Evolutionary conservation across 2,888 invertebrate species (phyloP), one percentile per base, ranked within the genome.

Genomic region (Ophraella communa): DNA sequence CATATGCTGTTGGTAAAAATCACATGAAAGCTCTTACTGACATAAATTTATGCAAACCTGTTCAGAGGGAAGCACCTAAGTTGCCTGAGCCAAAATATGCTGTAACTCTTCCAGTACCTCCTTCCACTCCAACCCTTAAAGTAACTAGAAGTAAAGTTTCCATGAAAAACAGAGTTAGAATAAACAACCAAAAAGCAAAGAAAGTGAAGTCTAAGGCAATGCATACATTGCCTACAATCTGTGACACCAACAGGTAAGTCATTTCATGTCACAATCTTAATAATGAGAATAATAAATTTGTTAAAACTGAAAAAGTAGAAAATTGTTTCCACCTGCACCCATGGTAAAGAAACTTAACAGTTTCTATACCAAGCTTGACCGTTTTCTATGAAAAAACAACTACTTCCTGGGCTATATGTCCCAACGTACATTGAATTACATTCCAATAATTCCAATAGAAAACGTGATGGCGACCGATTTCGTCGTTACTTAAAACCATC

Each of bases 131-230:
- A 23, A 33, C 61, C 24, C n/a, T 67, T 7, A 72, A 69, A 60
- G 47, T 24, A 42, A 42, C 56, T 42, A 71, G 66, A 56, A 70
- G 67, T 62, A 75, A 69, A 49, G 63, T 74, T 62, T 65, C 69
- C 5, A 42, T 74, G 14, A 74, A 72, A 64, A 70, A 62, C 8
- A 69, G 62, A 64, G 57, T 57, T 14, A 73, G 66, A 62, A 21
- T 35, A 21, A 69, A 54, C 51, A 45, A 62, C 8, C 55, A 56
- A 14, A 69, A 67, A 45, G 18, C 63, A 17, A 71, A 65, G 39
- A 72, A 68, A 56, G 44, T 53, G 2, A 73, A 71, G 49, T 49
- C 62, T 23, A 65, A 67, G 62, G 39, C 59, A n/a, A 18, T 54
- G 4, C 47, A 35, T 17, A 23, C 17, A 21, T 35, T 56, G 18